Percentiles rank a stretch among this genome's conserved stretches.
Evolutionary conservation across 1,140 invertebrate genomes (phyloP).

Genomic region (Bemisia tabaci): DNA sequence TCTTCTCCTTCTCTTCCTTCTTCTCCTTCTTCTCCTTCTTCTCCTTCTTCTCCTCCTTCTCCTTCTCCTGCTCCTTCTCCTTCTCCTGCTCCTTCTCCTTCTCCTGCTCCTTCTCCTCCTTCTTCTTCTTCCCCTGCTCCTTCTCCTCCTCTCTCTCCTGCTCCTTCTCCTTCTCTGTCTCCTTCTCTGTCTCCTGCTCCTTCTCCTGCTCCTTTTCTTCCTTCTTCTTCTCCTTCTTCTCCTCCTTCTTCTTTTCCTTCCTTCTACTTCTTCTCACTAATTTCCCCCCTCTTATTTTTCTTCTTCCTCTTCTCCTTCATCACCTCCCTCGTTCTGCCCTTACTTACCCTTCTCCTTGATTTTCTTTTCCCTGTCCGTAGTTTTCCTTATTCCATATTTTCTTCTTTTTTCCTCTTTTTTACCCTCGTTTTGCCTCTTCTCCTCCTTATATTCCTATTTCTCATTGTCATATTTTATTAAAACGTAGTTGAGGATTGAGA

Average conservation of each 20-base stretch:
- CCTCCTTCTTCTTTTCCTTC: conserved; percentile 1
- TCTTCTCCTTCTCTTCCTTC: not conserved
- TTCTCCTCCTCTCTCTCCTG: not conserved
- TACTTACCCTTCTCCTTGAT: not conserved
- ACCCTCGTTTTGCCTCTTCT: too few relatives aligned
- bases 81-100: not conserved
- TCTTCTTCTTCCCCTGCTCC: not conserved
- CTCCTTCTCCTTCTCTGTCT: conserved; percentile 1
- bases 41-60: conserved; percentile 1
- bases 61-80: not conserved
- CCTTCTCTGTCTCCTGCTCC: not conserved
- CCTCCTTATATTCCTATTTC: too few relatives aligned
- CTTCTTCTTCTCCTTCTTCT: not conserved
- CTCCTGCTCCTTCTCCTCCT: not conserved
- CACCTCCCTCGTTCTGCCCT: too few relatives aligned
- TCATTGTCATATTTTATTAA: too few relatives aligned
- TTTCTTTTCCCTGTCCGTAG: too few relatives aligned
- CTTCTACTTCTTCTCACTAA: conserved; percentile 1
- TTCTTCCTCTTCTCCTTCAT: too few relatives aligned
- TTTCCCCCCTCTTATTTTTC: too few relatives aligned
- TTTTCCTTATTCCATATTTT: too few relatives aligned
- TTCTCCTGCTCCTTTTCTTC: not conserved
- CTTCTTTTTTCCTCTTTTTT: too few relatives aligned
- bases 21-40: not conserved
- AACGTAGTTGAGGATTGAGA: too few relatives aligned